phyloP scores from a whole-genome alignment of 2,113 vertebrate genomes.

The Rousettus leschenaultii region DNA sequence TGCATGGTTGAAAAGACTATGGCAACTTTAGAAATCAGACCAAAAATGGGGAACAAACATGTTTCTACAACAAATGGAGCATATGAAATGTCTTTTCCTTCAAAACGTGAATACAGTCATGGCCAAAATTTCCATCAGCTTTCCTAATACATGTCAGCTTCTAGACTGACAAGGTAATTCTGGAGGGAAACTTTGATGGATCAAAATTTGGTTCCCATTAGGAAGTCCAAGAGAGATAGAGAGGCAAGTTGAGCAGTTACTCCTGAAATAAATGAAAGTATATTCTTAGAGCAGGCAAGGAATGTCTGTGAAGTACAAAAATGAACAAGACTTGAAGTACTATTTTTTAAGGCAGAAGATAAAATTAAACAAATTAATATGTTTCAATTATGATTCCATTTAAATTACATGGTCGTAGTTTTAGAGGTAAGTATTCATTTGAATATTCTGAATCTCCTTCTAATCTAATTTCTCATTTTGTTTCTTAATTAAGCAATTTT shows the following conservation, averaged over 20 bases:
- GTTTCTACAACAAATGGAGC: neutral
- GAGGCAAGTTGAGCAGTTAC: neutral
- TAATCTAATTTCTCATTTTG: neutral
- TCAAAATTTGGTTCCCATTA: neutral
- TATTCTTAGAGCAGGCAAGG: neutral
- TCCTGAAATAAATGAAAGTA: neutral
- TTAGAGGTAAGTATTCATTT: neutral
- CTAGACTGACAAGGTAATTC: neutral
- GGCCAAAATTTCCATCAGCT: neutral
- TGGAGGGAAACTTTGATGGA: neutral
- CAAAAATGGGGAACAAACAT: neutral
- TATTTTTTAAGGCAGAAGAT: conserved; percentile 3
- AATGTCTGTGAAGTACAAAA: neutral
- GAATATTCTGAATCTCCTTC: conserved; percentile 1
- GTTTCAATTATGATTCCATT: neutral
- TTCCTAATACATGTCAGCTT: neutral
- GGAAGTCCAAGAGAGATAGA: neutral
- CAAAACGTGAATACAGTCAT: neutral
- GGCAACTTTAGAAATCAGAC: neutral
- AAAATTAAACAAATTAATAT: conserved; percentile 6
- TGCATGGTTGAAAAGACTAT: neutral
- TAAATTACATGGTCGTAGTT: neutral
- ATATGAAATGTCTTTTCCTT: neutral
- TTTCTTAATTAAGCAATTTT: conserved; percentile 8
- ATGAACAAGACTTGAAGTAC: neutral